Conservation (phyloP, 2,888 invertebrate genomes). For the Graphium colonna region DNA sequence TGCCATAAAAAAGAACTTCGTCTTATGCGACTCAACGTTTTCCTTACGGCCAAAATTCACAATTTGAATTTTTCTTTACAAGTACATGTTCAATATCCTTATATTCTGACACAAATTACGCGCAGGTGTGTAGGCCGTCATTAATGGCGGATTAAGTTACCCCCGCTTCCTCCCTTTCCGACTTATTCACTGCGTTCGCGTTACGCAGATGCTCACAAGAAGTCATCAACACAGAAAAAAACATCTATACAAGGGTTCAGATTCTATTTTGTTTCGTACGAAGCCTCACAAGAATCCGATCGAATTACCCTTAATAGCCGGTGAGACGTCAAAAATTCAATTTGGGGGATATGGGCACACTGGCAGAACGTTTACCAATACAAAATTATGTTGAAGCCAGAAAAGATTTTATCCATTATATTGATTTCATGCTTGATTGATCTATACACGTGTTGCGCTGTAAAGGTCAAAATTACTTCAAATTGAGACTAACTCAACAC, state of each 20-base stretch:
- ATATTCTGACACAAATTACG: conserved; percentile 53
- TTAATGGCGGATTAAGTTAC: conserved; percentile 62
- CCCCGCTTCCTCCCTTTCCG: conserved; percentile 38
- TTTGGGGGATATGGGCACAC: neutral
- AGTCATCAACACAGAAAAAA: conserved; percentile 36
- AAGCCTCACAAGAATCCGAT: conserved; percentile 44
- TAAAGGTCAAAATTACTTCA: too few relatives aligned
- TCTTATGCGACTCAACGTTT: too few relatives aligned
- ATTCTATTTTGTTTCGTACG: conserved; percentile 35
- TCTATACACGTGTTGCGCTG: too few relatives aligned
- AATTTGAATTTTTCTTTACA: conserved; percentile 26
- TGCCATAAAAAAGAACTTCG: too few relatives aligned
- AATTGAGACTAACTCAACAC: too few relatives aligned
- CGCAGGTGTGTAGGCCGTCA: conserved; percentile 68
- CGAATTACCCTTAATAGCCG: conserved; percentile 20
- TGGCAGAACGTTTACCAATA: neutral
- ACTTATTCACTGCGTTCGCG: conserved; percentile 27
- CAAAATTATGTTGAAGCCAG: neutral
- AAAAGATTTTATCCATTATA: too few relatives aligned
- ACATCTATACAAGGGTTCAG: too few relatives aligned
- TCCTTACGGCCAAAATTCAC: too few relatives aligned
- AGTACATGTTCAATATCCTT: conserved; percentile 47
- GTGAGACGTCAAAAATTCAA: conserved; percentile 18
- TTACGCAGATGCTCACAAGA: conserved; percentile 32
- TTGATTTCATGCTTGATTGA: too few relatives aligned